Base-by-base conservation (phyloP, 2,888 invertebrate species). In the Candidula unifasciata region DNA sequence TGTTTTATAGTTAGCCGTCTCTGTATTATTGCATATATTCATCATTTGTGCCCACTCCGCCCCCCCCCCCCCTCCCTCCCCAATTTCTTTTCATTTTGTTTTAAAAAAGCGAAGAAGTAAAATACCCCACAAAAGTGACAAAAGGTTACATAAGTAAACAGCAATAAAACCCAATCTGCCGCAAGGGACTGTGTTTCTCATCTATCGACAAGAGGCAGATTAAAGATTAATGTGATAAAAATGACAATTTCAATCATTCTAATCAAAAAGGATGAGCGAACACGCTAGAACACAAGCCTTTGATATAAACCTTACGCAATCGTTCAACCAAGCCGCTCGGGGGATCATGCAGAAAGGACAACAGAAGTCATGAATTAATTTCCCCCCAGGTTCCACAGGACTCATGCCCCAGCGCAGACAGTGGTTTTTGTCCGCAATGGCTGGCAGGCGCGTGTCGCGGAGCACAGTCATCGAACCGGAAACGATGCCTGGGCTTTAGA, bases 181-280 rank as follows among this genome's bases (percentile, higher is more conserved):
- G 1, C n/a, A 13, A 60, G n/a, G 60, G n/a, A 60, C 6, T 0
- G 60, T n/a, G 18, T 60, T n/a, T 60, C n/a, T 60, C 60, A 24
- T 60, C 60, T 16, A 60, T 21, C n/a, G 60, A 16, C 60, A 60
- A 60, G 60, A 24, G n/a, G 24, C 5, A n/a, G n/a, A n/a, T 21
- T 60, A 60, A n/a, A 60, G n/a, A 60, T 60, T 21, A 60, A 60
- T 60, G n/a, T n/a, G 60, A 60, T 60, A 60, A 60, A 60, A 60
- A 60, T 60, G 24, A 60, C 60, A 21, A 44, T 60, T 60, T 60
- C n/a, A 60, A 60, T 60, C 60, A 13, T n/a, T 60, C 24, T n/a
- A n/a, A 24, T 60, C n/a, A 24, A 13, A 60, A 60, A 21, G 60
- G 24, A 24, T 60, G 60, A 60, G 60, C 21, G 60, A n/a, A n/a